Evolutionary conservation across 2,888 invertebrate species (phyloP), one percentile per base, ranked within the genome.

Genomic region (Eretmocerus hayati): DNA sequence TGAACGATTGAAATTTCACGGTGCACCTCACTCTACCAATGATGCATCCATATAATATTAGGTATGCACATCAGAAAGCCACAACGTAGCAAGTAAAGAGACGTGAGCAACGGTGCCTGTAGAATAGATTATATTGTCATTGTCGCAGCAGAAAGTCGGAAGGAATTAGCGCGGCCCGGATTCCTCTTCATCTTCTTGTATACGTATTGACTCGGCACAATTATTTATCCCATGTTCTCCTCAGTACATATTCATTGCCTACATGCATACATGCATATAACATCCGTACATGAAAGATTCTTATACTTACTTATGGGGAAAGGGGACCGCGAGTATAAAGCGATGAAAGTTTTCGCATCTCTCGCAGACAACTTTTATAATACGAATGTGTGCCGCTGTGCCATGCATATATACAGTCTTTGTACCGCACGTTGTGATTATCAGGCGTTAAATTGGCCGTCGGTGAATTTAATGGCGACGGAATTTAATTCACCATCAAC

Each of bases 101-200:
- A n/a, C n/a, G n/a, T n/a, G n/a, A n/a, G n/a, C n/a, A n/a, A n/a
- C n/a, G n/a, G n/a, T n/a, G n/a, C n/a, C n/a, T n/a, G n/a, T n/a
- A n/a, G n/a, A n/a, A n/a, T n/a, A n/a, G n/a, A n/a, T n/a, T n/a
- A 46, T 46, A 47, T 47, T 47, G 53, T 50, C 53, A 47, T 53
- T 53, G 53, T 49, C 47, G 33, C 44, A 42, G 41, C 44, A 42
- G 15, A 36, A 22, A 13, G 23, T 13, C 30, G 41, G 45, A 40
- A 33, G n/a, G 36, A 53, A 49, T 41, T 41, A 49, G 46, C 49
- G 42, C 46, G 46, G 41, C 44, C 52, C 49, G 46, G 49, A 53
- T 53, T 49, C 52, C 37, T 33, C 26, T 6, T n/a, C n/a, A n/a
- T n/a, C n/a, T n/a, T n/a, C 26, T 26, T 11, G 26, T 11, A 26